Evolutionary conservation across 1,140 invertebrate genomes (phyloP), one percentile per base, ranked within the genome.

Genomic region (Oryzaephilus surinamensis): DNA sequence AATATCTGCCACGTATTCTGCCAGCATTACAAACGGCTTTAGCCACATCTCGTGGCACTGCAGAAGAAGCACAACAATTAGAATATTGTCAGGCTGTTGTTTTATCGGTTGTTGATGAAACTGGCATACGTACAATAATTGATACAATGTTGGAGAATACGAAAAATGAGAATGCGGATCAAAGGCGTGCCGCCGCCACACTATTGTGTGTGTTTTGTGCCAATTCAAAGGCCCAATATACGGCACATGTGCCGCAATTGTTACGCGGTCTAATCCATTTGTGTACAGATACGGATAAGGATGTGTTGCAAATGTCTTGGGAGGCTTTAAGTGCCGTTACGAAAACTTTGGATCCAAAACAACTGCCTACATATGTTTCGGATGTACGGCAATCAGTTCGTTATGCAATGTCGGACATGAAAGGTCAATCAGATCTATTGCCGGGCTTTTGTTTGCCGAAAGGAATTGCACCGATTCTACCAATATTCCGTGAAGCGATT

Each of bases 401-500:
- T 26, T 92, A 84, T 69, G 91, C 90, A 23, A 75, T 83, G 3
- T 84, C 83, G 26, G 92, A 97, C 61, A 68, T 91, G 18, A 87
- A 88, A 57, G 79, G 76, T 1, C n/a, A n/a, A n/a, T 45, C 44
- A 8, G 75, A 82, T 48, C 59, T 82, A 13, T 63, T 97, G 34
- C 91, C 93, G 30, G 94, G 94, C n/a, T 94, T 98, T 58, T 96
- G 90, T 63, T 65, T 96, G 44, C 83, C 89, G 0, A 97, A 97
- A 67, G 54, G 93, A 36, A 93, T 97, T 19, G 79, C 86, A 10
- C 91, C 94, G 8, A 78, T 99, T 21, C 67, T 98, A 27, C 90
- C 91, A 0, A 82, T 98, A 31, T 97, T 96, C 67, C 74, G 95
- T 20, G 96, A 99, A 68, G 89, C 93, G 0, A 86, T 99, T 54